Percentiles rank a stretch among this genome's conserved stretches.
phyloP scores from a whole-genome alignment of 2,797 vertebrate genomes.

The Gephyroberyx darwinii region DNA sequence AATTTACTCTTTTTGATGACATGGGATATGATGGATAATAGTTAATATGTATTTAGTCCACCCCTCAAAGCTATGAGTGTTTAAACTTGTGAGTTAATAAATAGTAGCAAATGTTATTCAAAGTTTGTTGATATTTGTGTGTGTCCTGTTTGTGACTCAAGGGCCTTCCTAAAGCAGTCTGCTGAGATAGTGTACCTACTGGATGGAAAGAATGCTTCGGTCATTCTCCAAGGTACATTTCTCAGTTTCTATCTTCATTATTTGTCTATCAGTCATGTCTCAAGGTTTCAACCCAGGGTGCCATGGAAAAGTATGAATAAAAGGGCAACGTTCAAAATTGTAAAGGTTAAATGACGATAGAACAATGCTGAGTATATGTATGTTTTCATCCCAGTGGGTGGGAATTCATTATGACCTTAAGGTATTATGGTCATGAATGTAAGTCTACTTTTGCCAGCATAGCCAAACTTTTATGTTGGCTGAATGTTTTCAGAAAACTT shows the following conservation, averaged over 20 bases:
- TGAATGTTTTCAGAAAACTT: no score
- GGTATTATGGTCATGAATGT: no score
- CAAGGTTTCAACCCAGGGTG: not conserved
- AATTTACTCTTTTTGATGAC: not conserved
- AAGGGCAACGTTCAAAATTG: not conserved
- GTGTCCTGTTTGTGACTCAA: constrained; percentile 63
- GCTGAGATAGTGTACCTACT: constrained; percentile 91
- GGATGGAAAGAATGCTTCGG: constrained; percentile 88
- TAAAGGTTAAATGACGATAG: no score
- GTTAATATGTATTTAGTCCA: no score
- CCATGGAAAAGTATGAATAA: not conserved
- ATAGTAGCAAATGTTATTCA: not conserved
- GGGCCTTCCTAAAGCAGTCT: constrained; percentile 89
- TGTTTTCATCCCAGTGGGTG: no score
- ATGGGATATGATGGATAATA: not conserved
- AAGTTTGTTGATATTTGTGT: not conserved
- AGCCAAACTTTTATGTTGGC: no score
- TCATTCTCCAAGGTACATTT: constrained; percentile 90
- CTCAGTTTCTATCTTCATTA: not conserved
- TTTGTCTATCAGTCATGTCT: not conserved
- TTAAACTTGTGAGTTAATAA: not conserved
- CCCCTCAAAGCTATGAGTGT: not conserved
- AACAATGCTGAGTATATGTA: no score
- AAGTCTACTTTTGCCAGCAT: no score
- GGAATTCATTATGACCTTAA: no score